Base-by-base conservation (phyloP, 2,797 vertebrate species). In the Danio tinwini region DNA sequence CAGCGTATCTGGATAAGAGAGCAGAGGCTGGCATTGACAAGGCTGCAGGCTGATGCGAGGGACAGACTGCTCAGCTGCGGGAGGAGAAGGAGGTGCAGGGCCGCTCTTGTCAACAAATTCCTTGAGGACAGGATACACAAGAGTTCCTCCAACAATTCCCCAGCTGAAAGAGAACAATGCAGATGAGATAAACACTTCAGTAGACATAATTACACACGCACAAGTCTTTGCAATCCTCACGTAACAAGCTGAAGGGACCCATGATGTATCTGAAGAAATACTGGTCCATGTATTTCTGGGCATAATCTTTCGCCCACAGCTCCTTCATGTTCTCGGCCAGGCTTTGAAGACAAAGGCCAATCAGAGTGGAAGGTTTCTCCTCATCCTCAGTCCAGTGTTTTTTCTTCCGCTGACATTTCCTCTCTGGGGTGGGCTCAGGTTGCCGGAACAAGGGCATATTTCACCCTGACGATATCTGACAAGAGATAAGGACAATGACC, bases 71-170 rank as follows among this genome's bases (percentile, higher is more conserved):
- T 91, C 79, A 96, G 93, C 71, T 96, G 95, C 0, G 96, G 95
- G 68, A 95, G 89, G 77, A 97, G 88, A 42, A 97, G 90, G 40
- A 97, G 93, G 76, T 96, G 96, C 1, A 97, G 93, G 0, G 93
- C 90, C 0, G 94, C 91, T 0, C 94, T 90, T 0, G 92, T 93
- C 87, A 96, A 67, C 75, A 93, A 89, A 74, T 90, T 92, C 55
- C 87, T 91, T 10, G 81, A 78, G 0, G 90, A 92, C 83, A 96
- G 85, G 19, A 95, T 53, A 76, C 2, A 16, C 5, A 91, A 90
- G 84, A 96, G 92, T 73, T 96, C 92, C 86, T 95, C 92, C 0
- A 96, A 88, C 78, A 95, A 81, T 0, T 88, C 86, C 5, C 90
- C 85, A 0, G 92, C 92, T 95, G 82, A 7, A 85, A 49, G 21